These are phyloP conservation scores for Siphlonurus alternatus DNA, from an alignment of 2,888 invertebrate species.

Conservation along the genomic window DNA sequence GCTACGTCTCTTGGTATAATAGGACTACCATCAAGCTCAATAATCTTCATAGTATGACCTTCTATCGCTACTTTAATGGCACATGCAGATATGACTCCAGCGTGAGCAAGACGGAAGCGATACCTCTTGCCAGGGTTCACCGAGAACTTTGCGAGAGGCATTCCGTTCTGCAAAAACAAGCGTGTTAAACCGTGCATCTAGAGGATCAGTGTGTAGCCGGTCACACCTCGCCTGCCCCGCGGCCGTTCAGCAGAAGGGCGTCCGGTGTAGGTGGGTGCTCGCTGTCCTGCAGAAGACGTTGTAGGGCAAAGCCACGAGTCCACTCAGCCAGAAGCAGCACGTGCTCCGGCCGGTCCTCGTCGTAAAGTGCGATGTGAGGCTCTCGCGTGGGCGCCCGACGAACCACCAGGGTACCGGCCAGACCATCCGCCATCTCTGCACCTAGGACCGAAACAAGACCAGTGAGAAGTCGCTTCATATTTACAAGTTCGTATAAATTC, in stretches of 20 bases:
- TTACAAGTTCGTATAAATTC: too few relatives aligned
- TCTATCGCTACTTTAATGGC: constrained; percentile 47
- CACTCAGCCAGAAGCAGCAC: constrained; percentile 53
- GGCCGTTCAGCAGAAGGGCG: constrained; percentile 44
- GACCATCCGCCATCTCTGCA: constrained; percentile 46
- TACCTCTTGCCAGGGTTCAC: constrained; percentile 42
- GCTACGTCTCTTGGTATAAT: constrained; percentile 38
- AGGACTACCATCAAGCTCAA: constrained; percentile 53
- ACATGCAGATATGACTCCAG: constrained; percentile 48
- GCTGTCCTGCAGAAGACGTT: constrained; percentile 18
- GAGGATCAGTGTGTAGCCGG: background rate
- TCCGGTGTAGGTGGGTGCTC: constrained; percentile 29
- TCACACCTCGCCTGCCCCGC: background rate
- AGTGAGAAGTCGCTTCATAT: too few relatives aligned
- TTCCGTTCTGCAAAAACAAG: background rate
- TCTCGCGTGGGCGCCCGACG: constrained; percentile 43
- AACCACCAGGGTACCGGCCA: constrained; percentile 53
- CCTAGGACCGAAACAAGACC: constrained; percentile 24
- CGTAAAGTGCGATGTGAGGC: constrained; percentile 43
- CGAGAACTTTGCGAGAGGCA: constrained; percentile 25
- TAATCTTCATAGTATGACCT: constrained; percentile 42
- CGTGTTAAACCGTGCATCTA: background rate
- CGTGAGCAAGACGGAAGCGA: constrained; percentile 47
- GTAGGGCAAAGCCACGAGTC: constrained; percentile 33
- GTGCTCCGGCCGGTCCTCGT: constrained; percentile 50